Evolutionary conservation across 53 echinoderm and acorn worm genomes (phyloP), one percentile per base, ranked within the genome.

Genomic region (Holothuria scabra): DNA sequence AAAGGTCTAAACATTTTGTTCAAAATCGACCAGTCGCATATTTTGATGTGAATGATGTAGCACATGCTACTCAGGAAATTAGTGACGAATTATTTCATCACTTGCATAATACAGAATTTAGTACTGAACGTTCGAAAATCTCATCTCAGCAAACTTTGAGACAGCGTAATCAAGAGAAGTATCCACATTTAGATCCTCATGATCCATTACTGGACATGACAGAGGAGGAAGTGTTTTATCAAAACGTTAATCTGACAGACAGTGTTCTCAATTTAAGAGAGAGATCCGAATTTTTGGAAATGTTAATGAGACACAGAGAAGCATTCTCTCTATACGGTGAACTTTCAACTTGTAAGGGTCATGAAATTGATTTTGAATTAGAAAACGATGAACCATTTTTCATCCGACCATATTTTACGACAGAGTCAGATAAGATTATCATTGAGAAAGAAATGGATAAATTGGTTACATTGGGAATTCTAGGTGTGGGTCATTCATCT

Each of bases 271-370:
- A 74, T 52, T 25, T 49, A 8, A 35, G 35, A 35, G 35, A 35
- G 35, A n/a, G n/a, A 35, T 35, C 35, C 6, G 35, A 35, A 35
- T 35, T 35, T 35, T 9, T 26, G 6, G 19, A 84, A 14, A 21
- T 83, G 56, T 63, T 88, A n/a, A 49, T 37, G 46, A 35, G 83
- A 19, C 67, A 75, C 25, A 88, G 88, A 63, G 65, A 62, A 21
- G 88, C 84, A 31, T 88, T 88, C n/a, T 84, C 84, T 49, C 25
- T 75, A 12, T 84, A 75, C 46, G 83, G 83, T 31, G 84, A 84
- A 52, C 56, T 88, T 21, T 84, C 84, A 12, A 65, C 83, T 33
- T 88, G 88, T 74, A 74, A 70, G 18, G 63, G 63, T 37, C 83
- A 71, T 65, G 84, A 74, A 84, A 83, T 66, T 30, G 88, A 83